Percentiles rank a stretch among this genome's conserved stretches.
Evolutionary conservation across 2,797 vertebrate species (phyloP).

Genomic region (Sebastiscus tertius): DNA sequence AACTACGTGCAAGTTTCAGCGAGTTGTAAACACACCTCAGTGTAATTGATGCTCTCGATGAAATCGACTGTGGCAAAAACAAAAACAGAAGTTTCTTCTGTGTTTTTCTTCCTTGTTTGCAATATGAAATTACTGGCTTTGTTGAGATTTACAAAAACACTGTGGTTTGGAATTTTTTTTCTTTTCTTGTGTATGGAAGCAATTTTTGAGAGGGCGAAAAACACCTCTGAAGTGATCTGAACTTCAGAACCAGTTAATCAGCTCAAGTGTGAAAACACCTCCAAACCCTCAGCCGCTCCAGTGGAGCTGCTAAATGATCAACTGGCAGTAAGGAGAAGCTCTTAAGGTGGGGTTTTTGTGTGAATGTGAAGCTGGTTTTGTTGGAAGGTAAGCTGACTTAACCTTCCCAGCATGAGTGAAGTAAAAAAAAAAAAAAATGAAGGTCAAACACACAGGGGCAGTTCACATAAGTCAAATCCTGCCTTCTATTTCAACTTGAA

Average conservation of each 20-base stretch:
- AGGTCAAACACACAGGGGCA: background rate
- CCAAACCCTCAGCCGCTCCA: conserved; percentile 1
- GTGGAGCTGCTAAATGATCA: conserved; percentile 12
- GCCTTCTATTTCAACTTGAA: conserved; percentile 12
- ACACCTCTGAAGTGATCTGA: background rate
- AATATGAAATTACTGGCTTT: conserved; percentile 1
- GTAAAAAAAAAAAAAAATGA: background rate
- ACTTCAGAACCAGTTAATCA: conserved; percentile 7
- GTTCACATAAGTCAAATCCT: conserved; percentile 6
- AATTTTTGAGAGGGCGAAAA: background rate
- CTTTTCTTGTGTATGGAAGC: conserved; percentile 5
- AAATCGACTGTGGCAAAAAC: background rate
- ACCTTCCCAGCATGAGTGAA: background rate
- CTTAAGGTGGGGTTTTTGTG: background rate
- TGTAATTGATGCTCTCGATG: background rate
- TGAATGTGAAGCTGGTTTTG: conserved; percentile 2
- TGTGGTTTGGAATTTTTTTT: background rate
- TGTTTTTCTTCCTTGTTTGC: background rate
- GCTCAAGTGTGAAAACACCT: conserved; percentile 33
- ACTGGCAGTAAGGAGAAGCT: background rate
- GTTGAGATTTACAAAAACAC: conserved; percentile 7
- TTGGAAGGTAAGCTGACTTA: background rate
- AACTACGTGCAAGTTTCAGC: background rate
- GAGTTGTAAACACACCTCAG: background rate
- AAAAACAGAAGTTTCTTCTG: background rate